These are phyloP conservation scores for Seira sanloemensis DNA, from an alignment of 2,888 invertebrate species.

Conservation along the genomic window DNA sequence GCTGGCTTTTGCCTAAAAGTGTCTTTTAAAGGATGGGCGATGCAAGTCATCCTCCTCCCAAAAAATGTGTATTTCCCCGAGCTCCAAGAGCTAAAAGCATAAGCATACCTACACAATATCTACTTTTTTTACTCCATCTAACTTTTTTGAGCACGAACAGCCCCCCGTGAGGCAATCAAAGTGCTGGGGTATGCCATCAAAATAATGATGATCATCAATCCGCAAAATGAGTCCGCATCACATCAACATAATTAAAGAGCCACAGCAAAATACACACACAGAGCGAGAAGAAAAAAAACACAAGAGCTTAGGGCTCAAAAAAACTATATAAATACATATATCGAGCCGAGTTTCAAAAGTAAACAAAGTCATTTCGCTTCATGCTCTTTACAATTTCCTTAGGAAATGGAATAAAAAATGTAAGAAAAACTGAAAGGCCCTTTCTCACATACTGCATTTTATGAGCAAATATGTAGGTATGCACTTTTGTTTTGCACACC, in stretches of 20 bases:
- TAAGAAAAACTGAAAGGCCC: background rate
- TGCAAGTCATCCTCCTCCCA: background rate
- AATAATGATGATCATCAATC: background rate
- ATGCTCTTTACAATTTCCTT: background rate
- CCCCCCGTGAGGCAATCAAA: background rate
- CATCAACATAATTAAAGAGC: background rate
- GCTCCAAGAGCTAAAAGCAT: background rate
- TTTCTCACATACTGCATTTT: background rate
- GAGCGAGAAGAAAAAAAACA: too few species aligned
- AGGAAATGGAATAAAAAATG: background rate
- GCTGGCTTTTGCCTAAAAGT: background rate
- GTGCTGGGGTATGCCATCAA: background rate
- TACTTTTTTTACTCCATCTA: too few species aligned
- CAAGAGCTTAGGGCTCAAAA: too few species aligned
- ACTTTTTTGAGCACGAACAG: background rate
- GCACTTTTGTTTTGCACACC: too few species aligned
- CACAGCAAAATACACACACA: too few species aligned
- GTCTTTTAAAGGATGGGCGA: background rate
- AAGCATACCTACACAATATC: background rate
- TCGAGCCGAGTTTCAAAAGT: background rate
- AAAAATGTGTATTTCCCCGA: background rate
- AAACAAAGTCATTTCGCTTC: background rate
- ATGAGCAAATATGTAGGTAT: too few species aligned
- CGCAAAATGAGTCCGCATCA: background rate
- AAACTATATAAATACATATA: background rate